These are phyloP conservation scores for Albula glossodonta DNA, from an alignment of 2,113 vertebrate genomes.

Conservation along the genomic window DNA sequence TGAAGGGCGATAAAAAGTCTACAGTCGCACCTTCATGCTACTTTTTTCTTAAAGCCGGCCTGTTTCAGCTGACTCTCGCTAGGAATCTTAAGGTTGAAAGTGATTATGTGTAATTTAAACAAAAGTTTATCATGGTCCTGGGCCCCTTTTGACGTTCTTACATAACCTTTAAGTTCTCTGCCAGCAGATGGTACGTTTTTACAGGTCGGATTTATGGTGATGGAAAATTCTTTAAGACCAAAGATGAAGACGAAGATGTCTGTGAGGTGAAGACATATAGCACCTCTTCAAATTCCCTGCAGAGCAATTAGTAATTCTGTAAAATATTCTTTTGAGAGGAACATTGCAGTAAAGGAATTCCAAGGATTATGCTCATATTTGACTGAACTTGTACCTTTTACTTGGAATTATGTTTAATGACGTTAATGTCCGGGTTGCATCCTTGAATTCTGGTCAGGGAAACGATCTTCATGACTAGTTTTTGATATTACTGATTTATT, in stretches of 20 bases:
- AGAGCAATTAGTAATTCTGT: neutral
- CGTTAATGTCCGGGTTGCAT: too few species aligned
- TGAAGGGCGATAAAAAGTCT: neutral
- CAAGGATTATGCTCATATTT: too few species aligned
- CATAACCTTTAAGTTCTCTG: constrained; percentile 19
- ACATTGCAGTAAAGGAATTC: too few species aligned
- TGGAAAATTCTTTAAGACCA: neutral
- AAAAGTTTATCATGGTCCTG: neutral
- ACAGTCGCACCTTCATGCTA: neutral
- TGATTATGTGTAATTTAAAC: neutral
- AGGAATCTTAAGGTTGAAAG: neutral
- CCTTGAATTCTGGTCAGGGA: too few species aligned
- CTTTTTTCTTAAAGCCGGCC: neutral
- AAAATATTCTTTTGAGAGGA: neutral
- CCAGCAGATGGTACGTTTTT: neutral
- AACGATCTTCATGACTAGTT: too few species aligned
- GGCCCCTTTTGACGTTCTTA: neutral
- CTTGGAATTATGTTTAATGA: too few species aligned
- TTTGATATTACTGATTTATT: too few species aligned
- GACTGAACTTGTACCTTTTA: too few species aligned
- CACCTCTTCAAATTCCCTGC: neutral
- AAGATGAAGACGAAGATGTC: neutral
- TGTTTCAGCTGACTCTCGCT: constrained; percentile 9
- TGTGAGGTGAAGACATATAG: neutral
- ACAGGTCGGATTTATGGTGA: neutral